Evolutionary conservation across 2,113 vertebrate genomes (phyloP).

Genomic region (Neodon shergylaensis): DNA sequence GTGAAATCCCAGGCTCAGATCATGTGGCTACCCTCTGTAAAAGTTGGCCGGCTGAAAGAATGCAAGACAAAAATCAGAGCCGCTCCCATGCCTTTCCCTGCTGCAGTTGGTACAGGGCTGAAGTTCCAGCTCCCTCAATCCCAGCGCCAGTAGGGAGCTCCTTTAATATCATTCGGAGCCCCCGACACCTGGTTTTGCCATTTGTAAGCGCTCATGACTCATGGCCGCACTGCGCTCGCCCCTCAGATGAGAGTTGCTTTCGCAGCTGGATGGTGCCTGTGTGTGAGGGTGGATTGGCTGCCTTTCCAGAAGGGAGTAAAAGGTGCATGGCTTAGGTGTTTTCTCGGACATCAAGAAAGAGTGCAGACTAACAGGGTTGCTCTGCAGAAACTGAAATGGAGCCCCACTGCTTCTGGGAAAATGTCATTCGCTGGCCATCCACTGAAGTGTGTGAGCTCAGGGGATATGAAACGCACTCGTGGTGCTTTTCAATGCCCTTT

Average conservation of each 20-base stretch:
- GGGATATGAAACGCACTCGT: conserved; percentile 67
- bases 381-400: conserved; percentile 53
- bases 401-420: conserved; percentile 73
- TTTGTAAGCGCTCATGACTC: conserved; percentile 57
- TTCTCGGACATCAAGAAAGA: conserved; percentile 20
- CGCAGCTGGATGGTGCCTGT: conserved; percentile 65
- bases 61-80: conserved; percentile 72
- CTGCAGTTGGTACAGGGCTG: conserved; percentile 46
- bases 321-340: conserved; percentile 53
- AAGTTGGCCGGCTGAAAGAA: conserved; percentile 71
- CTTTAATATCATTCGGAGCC: conserved; percentile 55
- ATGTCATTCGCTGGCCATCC: conserved; percentile 53
- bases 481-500: conserved; percentile 48
- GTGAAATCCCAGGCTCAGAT: conserved; percentile 41
- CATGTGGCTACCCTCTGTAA: conserved; percentile 63
- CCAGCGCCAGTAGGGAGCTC: conserved; percentile 9
- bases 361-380: conserved; percentile 49
- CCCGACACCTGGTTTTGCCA: conserved; percentile 66
- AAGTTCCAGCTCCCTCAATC: conserved; percentile 48
- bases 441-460: conserved; percentile 73
- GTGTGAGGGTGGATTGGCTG: conserved; percentile 50
- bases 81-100: conserved; percentile 5
- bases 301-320: conserved; percentile 67
- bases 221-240: conserved; percentile 11
- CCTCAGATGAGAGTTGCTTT: conserved; percentile 61